phyloP scores from a whole-genome alignment of 2,888 invertebrate species.

The Nemotelus pantherinus region DNA sequence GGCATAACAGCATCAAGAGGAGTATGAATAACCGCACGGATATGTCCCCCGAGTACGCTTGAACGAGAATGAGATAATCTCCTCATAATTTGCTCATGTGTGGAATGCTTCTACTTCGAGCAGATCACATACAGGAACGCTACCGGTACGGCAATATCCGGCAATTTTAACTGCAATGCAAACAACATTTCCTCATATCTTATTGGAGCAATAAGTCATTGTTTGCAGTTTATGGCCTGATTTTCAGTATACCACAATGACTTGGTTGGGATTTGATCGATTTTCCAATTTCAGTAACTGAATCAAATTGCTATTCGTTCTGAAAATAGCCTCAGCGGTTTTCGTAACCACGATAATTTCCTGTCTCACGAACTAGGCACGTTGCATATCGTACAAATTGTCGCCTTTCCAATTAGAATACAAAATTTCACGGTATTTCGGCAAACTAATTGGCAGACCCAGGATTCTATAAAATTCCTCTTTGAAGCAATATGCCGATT shows the following conservation, averaged over 20 bases:
- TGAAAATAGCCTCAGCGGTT: neutral
- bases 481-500: conserved; percentile 37
- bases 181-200: conserved; percentile 33
- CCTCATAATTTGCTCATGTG: too few relatives aligned
- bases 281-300: neutral
- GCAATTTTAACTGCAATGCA: conserved; percentile 24
- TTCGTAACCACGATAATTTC: neutral
- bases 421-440: too few relatives aligned
- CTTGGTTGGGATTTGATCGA: conserved; percentile 8
- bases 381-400: too few relatives aligned
- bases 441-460: too few relatives aligned
- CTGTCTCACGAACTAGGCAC: too few relatives aligned
- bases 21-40: neutral
- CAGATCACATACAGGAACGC: too few relatives aligned
- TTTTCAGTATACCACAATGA: conserved; percentile 7
- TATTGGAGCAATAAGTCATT: conserved; percentile 4
- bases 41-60: neutral
- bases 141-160: neutral
- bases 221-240: conserved; percentile 20
- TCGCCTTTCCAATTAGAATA: too few relatives aligned
- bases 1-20: neutral
- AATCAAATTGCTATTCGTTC: neutral
- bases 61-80: neutral
- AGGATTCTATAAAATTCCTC: neutral
- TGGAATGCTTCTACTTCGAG: too few relatives aligned